These are phyloP conservation scores for Caenorhabditis drosophilae DNA, from an alignment of 2,888 invertebrate species.

Conservation along the genomic window DNA sequence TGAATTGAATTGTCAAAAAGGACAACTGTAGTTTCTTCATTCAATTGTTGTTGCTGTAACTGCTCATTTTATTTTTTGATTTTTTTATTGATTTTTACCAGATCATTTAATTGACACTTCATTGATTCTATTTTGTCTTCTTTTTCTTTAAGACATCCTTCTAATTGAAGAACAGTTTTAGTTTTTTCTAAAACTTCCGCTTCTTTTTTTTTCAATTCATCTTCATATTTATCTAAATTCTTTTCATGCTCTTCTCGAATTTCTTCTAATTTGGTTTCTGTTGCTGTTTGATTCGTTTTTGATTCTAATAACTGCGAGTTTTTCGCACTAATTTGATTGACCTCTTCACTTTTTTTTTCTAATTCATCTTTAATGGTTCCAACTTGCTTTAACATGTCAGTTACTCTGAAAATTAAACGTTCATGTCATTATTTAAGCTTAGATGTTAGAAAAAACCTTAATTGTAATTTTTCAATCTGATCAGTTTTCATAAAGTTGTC, in stretches of 20 bases:
- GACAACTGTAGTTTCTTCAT: conserved; percentile 41
- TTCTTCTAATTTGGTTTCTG: conserved; percentile 18
- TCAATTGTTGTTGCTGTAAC: conserved; percentile 32
- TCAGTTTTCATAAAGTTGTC: conserved; percentile 27
- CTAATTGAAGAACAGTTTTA: conserved; percentile 17
- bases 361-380: conserved; percentile 47
- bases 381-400: conserved; percentile 52
- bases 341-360: conserved; percentile 52
- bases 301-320: conserved; percentile 40
- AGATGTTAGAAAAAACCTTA: conserved; percentile 11
- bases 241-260: conserved; percentile 52
- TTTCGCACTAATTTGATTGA: conserved; percentile 51
- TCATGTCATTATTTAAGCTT: not conserved
- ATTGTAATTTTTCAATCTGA: conserved; percentile 41
- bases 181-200: conserved; percentile 14
- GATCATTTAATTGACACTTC: conserved; percentile 24
- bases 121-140: conserved; percentile 25
- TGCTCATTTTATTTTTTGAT: not conserved
- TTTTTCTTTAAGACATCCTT: conserved; percentile 22
- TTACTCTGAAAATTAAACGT: conserved; percentile 17
- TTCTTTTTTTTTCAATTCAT: conserved; percentile 17
- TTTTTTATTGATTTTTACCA: conserved; percentile 18
- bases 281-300: conserved; percentile 7
- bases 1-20: conserved; percentile 34
- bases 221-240: conserved; percentile 24